A percentile compares a stretch with the other conserved stretches of the same genome.
phyloP scores from a whole-genome alignment of 2,797 vertebrate species.

The Melanotaenia nigrans region DNA sequence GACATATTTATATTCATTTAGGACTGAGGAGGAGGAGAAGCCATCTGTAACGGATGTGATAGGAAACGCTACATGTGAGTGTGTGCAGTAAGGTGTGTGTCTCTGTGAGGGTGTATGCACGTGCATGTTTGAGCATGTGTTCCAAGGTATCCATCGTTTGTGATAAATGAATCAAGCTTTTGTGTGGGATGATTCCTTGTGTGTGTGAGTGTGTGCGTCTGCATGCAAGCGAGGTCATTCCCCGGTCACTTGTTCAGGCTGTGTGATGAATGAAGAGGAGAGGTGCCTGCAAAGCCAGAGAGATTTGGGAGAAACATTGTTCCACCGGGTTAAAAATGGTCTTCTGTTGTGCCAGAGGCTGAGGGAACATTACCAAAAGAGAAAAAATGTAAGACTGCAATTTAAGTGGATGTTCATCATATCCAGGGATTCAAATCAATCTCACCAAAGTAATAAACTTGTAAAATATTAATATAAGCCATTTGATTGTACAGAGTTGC shows the following conservation, averaged over 20 bases:
- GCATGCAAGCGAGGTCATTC: slow-evolving; percentile 73
- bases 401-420: slow-evolving; percentile 73
- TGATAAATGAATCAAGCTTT: slow-evolving; percentile 79
- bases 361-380: slow-evolving; percentile 52
- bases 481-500: slow-evolving; percentile 51
- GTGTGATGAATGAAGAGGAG: slow-evolving; percentile 82
- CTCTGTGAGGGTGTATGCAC: slow-evolving; percentile 47
- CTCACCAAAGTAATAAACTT: slow-evolving; percentile 63
- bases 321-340: slow-evolving; percentile 78
- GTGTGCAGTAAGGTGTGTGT: slow-evolving; percentile 45
- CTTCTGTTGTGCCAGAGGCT: slow-evolving; percentile 74
- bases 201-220: slow-evolving; percentile 41
- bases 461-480: slow-evolving; percentile 69
- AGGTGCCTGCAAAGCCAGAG: slow-evolving; percentile 78
- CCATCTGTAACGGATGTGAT: slow-evolving; percentile 86
- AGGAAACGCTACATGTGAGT: slow-evolving; percentile 66
- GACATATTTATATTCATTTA: slow-evolving; percentile 86
- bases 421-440: slow-evolving; percentile 57
- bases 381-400: slow-evolving; percentile 51
- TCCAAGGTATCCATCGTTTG: slow-evolving; percentile 80
- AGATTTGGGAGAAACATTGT: slow-evolving; percentile 83
- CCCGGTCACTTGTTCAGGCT: slow-evolving; percentile 82
- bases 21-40: slow-evolving; percentile 79
- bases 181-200: slow-evolving; percentile 73
- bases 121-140: slow-evolving; percentile 67